phyloP scores from a whole-genome alignment of 2,888 invertebrate species.

The Erebia ligea region DNA sequence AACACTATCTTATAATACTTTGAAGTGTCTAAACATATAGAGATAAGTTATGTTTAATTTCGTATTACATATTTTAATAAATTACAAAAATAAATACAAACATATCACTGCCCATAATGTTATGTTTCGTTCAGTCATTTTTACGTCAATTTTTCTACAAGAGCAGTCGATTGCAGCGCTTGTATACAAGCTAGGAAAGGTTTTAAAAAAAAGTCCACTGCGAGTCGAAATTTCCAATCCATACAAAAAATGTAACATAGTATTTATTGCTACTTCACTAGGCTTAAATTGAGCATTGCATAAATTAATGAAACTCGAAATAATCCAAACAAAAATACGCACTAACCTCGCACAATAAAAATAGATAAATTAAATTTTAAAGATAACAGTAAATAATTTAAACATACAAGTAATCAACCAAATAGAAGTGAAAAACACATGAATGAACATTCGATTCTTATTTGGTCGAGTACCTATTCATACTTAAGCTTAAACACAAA shows the following conservation, averaged over 20 bases:
- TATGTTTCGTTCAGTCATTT: constrained; percentile 5
- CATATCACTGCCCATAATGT: constrained; percentile 12
- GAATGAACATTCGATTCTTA: too few species aligned
- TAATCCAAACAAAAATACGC: not conserved
- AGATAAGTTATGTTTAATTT: constrained; percentile 8
- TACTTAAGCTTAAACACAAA: too few species aligned
- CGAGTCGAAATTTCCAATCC: not conserved
- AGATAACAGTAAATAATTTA: too few species aligned
- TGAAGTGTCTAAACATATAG: not conserved
- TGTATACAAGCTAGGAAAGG: not conserved
- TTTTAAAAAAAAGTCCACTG: not conserved
- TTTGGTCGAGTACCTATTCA: too few species aligned
- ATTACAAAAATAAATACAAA: constrained; percentile 16
- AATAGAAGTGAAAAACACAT: too few species aligned
- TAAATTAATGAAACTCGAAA: not conserved
- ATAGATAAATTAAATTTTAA: too few species aligned
- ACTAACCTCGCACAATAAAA: not conserved
- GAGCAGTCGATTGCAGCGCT: not conserved
- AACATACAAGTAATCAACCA: too few species aligned
- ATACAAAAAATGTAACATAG: constrained; percentile 1
- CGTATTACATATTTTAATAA: not conserved
- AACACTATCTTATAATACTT: not conserved
- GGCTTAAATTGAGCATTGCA: not conserved
- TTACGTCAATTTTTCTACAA: constrained; percentile 6
- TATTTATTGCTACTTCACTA: constrained; percentile 1